These are phyloP conservation scores for Ophthalmolycus amberensis DNA, from an alignment of 2,113 vertebrate genomes.

Conservation along the genomic window DNA sequence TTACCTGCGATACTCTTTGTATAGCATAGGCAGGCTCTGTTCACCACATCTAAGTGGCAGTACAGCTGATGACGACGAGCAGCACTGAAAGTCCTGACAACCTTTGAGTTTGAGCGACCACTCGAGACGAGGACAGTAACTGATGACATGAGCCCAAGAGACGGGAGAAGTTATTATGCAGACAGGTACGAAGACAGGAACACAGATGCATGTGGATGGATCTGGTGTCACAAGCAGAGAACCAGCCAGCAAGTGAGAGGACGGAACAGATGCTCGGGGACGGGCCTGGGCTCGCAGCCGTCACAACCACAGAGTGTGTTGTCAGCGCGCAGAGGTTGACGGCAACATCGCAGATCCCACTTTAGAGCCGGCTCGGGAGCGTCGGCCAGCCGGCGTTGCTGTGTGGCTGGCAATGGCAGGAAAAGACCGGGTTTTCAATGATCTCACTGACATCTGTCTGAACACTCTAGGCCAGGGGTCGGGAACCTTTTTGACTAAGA, in stretches of 20 bases:
- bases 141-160: constrained; percentile 37
- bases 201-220: constrained; percentile 29
- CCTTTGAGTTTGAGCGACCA: constrained; percentile 37
- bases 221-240: constrained; percentile 50
- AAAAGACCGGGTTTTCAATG: constrained; percentile 50
- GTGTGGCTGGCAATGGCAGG: constrained; percentile 32
- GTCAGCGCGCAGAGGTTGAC: constrained; percentile 60
- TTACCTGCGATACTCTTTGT: constrained; percentile 24
- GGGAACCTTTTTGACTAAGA: no score
- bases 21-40: background rate
- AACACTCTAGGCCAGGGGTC: constrained; percentile 13
- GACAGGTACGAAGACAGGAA: constrained; percentile 60
- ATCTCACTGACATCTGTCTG: constrained; percentile 63
- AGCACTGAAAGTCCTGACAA: constrained; percentile 4
- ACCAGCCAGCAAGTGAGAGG: constrained; percentile 56
- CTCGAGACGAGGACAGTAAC: constrained; percentile 41
- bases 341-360: constrained; percentile 62
- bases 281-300: constrained; percentile 24
- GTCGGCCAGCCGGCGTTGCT: constrained; percentile 2
- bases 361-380: constrained; percentile 55
- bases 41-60: background rate
- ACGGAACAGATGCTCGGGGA: constrained; percentile 69
- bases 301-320: constrained; percentile 51
- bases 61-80: background rate
- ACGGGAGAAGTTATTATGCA: constrained; percentile 42